These are phyloP conservation scores for Folsomia manolachei DNA, from an alignment of 2,888 invertebrate species.

Conservation along the genomic window DNA sequence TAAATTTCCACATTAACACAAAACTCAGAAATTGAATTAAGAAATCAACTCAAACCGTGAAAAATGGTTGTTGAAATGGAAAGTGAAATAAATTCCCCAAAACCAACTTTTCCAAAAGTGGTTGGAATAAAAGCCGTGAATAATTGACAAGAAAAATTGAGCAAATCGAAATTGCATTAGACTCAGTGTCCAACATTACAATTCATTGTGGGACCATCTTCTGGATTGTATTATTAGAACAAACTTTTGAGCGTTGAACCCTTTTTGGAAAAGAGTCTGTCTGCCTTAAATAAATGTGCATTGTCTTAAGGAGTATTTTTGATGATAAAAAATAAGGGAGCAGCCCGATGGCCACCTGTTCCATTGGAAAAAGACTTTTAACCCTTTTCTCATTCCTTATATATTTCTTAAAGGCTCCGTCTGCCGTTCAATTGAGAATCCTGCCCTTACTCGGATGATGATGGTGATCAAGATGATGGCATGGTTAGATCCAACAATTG, in stretches of 20 bases:
- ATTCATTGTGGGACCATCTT: too few species aligned
- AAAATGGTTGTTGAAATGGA: background rate
- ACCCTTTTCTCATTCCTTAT: background rate
- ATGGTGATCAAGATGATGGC: background rate
- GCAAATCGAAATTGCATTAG: background rate
- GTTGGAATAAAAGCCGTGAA: background rate
- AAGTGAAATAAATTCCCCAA: background rate
- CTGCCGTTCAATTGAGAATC: background rate
- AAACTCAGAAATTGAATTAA: too few species aligned
- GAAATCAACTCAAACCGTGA: background rate
- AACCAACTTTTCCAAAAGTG: background rate
- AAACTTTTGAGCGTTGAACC: too few species aligned
- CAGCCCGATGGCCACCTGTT: constrained; percentile 16
- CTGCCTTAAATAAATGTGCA: constrained; percentile 9
- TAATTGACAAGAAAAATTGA: background rate
- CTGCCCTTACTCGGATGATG: background rate
- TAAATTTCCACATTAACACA: too few species aligned
- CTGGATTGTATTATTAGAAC: too few species aligned
- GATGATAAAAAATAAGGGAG: background rate
- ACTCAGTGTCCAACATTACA: too few species aligned
- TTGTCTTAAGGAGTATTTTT: constrained; percentile 12
- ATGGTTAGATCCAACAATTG: constrained; percentile 22
- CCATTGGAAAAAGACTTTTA: background rate
- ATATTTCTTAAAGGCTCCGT: background rate
- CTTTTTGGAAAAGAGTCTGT: too few species aligned